A percentile compares a stretch with the other conserved stretches of the same genome.
Evolutionary conservation across 1,140 invertebrate species (phyloP).

Genomic region (Eurosta solidaginis): DNA sequence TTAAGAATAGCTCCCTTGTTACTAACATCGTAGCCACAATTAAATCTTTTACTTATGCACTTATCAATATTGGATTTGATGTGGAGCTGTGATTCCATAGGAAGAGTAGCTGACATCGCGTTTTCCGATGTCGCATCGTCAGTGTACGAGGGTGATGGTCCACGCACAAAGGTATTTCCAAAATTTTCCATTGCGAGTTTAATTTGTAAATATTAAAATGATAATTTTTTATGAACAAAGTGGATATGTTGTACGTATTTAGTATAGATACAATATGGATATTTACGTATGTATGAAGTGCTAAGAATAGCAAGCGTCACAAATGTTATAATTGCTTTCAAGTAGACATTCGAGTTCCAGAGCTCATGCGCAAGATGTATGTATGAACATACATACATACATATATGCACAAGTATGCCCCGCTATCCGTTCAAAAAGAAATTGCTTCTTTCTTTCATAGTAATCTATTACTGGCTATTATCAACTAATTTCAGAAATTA

Average conservation of each 20-base stretch:
- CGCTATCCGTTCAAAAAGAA: too few relatives aligned
- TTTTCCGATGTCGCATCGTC: constrained; percentile 54
- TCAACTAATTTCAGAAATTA: too few relatives aligned
- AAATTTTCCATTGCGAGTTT: constrained; percentile 43
- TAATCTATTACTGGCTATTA: too few relatives aligned
- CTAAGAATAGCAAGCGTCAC: not conserved
- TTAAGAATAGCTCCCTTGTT: constrained; percentile 36
- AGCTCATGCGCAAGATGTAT: not conserved
- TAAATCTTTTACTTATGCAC: constrained; percentile 43
- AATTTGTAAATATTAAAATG: not conserved
- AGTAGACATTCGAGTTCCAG: not conserved
- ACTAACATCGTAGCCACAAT: constrained; percentile 16
- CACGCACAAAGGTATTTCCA: constrained; percentile 54
- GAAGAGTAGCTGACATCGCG: constrained; percentile 45
- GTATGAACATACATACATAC: not conserved
- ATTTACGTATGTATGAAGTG: too few relatives aligned
- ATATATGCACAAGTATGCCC: not conserved
- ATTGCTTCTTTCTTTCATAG: too few relatives aligned
- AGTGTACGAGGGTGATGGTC: constrained; percentile 55
- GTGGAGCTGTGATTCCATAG: constrained; percentile 38
- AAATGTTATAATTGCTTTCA: not conserved
- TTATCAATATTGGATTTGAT: not conserved
- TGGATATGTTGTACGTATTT: not conserved
- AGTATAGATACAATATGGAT: not conserved
- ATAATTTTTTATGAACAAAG: not conserved